Conservation (phyloP, 2,113 vertebrate genomes). For the Pantherophis guttatus region DNA sequence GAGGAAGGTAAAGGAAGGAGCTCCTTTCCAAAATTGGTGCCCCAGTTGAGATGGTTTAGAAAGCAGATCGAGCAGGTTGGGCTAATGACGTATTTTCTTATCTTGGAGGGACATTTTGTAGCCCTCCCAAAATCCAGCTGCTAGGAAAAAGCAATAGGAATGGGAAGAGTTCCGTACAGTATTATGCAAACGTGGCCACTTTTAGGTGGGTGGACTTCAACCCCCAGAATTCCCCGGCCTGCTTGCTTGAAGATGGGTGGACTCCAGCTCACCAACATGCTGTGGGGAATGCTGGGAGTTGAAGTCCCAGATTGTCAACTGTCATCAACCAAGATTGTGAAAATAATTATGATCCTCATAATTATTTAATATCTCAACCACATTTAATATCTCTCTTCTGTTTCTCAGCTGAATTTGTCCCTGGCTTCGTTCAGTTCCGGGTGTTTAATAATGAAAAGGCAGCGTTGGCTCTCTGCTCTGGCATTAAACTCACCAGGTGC, state of each 20-base stretch:
- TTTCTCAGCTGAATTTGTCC: conserved; percentile 30
- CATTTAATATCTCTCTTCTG: not conserved
- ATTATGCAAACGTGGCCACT: not conserved
- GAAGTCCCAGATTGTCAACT: not conserved
- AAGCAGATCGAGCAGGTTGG: not conserved
- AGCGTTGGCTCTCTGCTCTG: conserved; percentile 56
- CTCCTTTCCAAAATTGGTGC: not conserved
- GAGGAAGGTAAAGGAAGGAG: no score
- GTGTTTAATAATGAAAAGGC: conserved; percentile 58
- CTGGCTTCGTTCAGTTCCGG: conserved; percentile 57
- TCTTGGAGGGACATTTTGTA: not conserved
- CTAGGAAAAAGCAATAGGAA: not conserved
- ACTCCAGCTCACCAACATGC: not conserved
- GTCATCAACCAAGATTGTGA: not conserved
- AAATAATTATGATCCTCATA: not conserved
- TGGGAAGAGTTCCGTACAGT: no score
- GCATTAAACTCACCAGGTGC: conserved; percentile 53
- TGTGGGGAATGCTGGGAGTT: not conserved
- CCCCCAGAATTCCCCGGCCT: not conserved
- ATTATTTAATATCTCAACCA: no score
- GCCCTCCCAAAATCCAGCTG: not conserved
- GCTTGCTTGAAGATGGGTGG: no score
- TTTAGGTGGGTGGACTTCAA: not conserved
- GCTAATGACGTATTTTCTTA: not conserved
- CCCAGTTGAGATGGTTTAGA: not conserved